A percentile compares a stretch with the other conserved stretches of the same genome.
These are phyloP conservation scores for Labroides dimidiatus DNA, from an alignment of 2,797 vertebrate genomes.

Conservation along the genomic window DNA sequence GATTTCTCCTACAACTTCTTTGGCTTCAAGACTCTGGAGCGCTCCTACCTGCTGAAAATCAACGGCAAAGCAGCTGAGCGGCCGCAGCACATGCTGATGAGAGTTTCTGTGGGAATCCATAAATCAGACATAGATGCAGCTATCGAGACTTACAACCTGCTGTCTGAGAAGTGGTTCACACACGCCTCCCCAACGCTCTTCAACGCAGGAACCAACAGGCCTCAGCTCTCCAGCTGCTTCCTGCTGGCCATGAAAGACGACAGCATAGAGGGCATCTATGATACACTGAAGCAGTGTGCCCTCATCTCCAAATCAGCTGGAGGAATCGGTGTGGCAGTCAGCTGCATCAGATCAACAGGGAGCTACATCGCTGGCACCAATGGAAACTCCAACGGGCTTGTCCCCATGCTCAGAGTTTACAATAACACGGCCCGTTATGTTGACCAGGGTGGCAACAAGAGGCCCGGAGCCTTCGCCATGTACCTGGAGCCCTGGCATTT, in stretches of 20 bases:
- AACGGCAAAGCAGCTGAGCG: constrained; percentile 95
- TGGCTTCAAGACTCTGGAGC: constrained; percentile 97
- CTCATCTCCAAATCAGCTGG: constrained; percentile 98
- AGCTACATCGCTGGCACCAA: constrained; percentile 99
- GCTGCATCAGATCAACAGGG: constrained; percentile 95
- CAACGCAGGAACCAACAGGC: constrained; percentile 96
- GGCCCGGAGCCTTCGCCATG: constrained; percentile 97
- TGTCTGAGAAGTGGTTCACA: constrained; percentile 98
- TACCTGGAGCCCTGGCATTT: constrained; percentile 98
- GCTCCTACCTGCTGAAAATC: constrained; percentile 96
- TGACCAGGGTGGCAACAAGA: constrained; percentile 98
- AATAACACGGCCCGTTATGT: constrained; percentile 99
- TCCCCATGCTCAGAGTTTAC: constrained; percentile 98
- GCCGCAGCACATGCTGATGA: constrained; percentile 98
- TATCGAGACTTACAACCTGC: constrained; percentile 97
- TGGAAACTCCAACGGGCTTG: constrained; percentile 96
- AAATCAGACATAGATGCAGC: constrained; percentile 88
- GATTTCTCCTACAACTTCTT: constrained; percentile 99
- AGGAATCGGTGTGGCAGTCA: constrained; percentile 95
- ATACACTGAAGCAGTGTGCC: constrained; percentile 96
- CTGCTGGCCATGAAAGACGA: constrained; percentile 97
- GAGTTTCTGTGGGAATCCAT: constrained; percentile 96
- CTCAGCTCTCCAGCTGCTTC: constrained; percentile 98
- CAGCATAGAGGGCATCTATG: constrained; percentile 98
- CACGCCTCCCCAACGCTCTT: constrained; percentile 98